Base-by-base conservation (phyloP, 1,140 invertebrate species). In the Diploscapter pachys region DNA sequence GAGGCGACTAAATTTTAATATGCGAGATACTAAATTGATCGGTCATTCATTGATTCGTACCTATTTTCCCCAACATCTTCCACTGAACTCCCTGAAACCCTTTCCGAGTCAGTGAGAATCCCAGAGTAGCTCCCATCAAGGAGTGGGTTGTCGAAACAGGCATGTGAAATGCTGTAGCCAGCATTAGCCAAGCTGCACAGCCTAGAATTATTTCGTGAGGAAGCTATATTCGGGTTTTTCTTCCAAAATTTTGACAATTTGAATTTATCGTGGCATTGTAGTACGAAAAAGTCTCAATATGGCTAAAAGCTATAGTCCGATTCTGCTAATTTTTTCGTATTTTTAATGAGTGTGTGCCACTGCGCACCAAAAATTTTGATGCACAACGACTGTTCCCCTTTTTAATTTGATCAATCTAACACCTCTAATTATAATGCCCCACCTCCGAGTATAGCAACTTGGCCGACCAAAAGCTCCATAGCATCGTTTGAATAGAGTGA, bases 101-200 rank as follows among this genome's bases (percentile, higher is more conserved):
- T 79, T 91, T 89, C 55, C 92, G 92, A 5, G 96, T 94, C 63
- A 98, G 88, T 8, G 93, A 94, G 87, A 97, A 98, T 11, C 96
- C 96, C 77, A 98, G 91, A 5, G 95, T 95, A 6, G 95, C 94
- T 51, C 96, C 96, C 49, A 99, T 94, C 81, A 98, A 96, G 74
- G 93, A 95, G 88, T 98, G 96, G 3, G 96, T 98, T 31, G 81
- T 80, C 49, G 95, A 98, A 72, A 99, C 96, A 6, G 96, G 96
- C 79, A 98, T 88, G 77, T 93, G 91, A 51, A 96, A 88, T 79
- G 94, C 92, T 3, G 96, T 98, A 0, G 96, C 96, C 0, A 93
- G 84, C 70, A 98, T 88, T 80, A 98, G 88, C 96, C 96, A 98
- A 11, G 92, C 89, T 64, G 93, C 93, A 50, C 59, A 68, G 9